Base-by-base conservation (phyloP, 30 jellyfish, hydroid and myxozoan species). In the Hydra vulgaris region DNA sequence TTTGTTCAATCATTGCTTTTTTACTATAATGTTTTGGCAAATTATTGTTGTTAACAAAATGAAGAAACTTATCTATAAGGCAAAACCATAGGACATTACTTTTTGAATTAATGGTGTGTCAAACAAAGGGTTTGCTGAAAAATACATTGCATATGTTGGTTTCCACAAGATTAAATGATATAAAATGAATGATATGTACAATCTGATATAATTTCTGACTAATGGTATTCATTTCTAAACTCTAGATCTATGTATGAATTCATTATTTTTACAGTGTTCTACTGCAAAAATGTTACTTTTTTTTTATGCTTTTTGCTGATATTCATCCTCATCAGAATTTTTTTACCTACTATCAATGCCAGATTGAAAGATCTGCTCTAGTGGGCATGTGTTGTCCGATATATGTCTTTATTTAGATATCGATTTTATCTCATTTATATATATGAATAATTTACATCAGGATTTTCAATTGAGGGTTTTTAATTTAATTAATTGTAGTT, bases 121-220 rank as follows among this genome's bases (percentile, higher is more conserved):
- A n/a, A 56, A 56, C 71, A 56, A n/a, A 17, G 18, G n/a, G 71
- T 56, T n/a, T 15, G 71, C 71, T 56, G 71, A 56, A 56, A 56
- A 56, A 56, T 56, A 56, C 71, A 56, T 56, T 56, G 71, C 71
- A 56, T 56, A 56, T 56, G 71, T 56, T 56, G 71, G 71, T 56
- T 56, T 56, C 71, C 71, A 56, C n/a, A n/a, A 56, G 71, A 56
- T 56, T 56, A 15, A 15, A 15, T 56, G 71, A n/a, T 56, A 56
- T 56, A 56, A 56, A 56, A 56, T 56, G 71, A 56, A 56, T 56
- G n/a, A 17, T 56, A 56, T 56, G 17, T 56, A 56, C 71, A 56
- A n/a, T 56, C 71, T 56, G 71, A 56, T 56, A 56, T 56, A 17
- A 56, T 56, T 56, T 56, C 17, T 56, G n/a, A n/a, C n/a, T 56